A percentile compares a stretch with the other conserved stretches of the same genome.
These are phyloP conservation scores for Megathymus violae DNA, from an alignment of 1,140 invertebrate genomes.

Conservation along the genomic window DNA sequence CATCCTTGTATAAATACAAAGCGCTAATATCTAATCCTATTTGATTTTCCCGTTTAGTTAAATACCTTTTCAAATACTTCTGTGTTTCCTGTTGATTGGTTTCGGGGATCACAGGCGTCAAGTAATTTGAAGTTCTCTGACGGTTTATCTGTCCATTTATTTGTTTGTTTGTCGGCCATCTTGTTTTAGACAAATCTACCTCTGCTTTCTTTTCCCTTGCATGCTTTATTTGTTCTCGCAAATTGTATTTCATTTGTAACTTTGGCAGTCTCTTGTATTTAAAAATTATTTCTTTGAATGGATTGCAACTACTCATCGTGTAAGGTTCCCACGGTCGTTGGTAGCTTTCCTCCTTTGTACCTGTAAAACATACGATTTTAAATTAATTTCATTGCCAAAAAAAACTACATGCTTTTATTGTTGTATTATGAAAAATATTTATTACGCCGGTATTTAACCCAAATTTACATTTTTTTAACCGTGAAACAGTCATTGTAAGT, in stretches of 20 bases:
- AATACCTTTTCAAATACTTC: constrained; percentile 60
- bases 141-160: constrained; percentile 37
- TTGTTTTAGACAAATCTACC: constrained; percentile 58
- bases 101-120: constrained; percentile 40
- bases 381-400: too few relatives aligned
- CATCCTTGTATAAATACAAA: constrained; percentile 28
- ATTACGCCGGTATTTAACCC: too few relatives aligned
- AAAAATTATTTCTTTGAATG: constrained; percentile 58
- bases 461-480: too few relatives aligned
- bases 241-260: constrained; percentile 66
- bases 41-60: constrained; percentile 45
- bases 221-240: constrained; percentile 65
- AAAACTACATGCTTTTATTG: too few relatives aligned
- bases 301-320: constrained; percentile 37
- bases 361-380: constrained; percentile 10
- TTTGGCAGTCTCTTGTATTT: constrained; percentile 65
- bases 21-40: constrained; percentile 20
- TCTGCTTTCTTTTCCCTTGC: constrained; percentile 54
- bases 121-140: constrained; percentile 35
- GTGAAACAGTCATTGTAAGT: too few relatives aligned
- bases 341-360: constrained; percentile 18
- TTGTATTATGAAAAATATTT: too few relatives aligned
- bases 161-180: constrained; percentile 60
- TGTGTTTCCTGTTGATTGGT: constrained; percentile 37
- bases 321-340: background rate